These are phyloP conservation scores for Enteromius argenteus DNA, from an alignment of 2,797 vertebrate species.

Conservation along the genomic window DNA sequence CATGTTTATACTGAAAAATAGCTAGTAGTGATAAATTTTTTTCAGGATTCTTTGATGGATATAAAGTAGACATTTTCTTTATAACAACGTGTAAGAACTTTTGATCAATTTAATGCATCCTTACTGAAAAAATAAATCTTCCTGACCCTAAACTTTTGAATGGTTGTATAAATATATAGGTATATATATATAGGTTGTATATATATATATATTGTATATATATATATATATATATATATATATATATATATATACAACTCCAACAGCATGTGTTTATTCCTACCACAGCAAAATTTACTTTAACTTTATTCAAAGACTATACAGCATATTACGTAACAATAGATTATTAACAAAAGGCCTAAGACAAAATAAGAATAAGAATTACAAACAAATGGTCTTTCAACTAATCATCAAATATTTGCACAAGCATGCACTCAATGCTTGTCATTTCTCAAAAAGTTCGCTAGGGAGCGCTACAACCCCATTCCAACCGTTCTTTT, in stretches of 20 bases:
- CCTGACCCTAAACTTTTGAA: neutral
- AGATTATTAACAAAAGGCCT: neutral
- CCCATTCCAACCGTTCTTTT: neutral
- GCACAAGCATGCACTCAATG: neutral
- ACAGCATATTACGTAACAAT: neutral
- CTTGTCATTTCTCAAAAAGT: neutral
- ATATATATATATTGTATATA: neutral
- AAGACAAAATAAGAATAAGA: neutral
- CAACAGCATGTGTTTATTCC: neutral
- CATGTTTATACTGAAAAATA: neutral
- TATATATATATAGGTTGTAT: neutral
- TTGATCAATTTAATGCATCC: neutral
- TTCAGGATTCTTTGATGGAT: neutral
- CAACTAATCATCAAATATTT: conserved; percentile 27
- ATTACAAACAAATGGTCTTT: neutral
- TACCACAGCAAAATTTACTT: neutral
- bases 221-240: neutral
- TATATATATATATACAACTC: neutral
- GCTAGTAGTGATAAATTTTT: neutral
- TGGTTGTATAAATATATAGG: neutral
- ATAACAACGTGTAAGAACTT: neutral
- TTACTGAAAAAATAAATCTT: neutral
- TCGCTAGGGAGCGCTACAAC: conserved; percentile 46
- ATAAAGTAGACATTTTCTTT: neutral
- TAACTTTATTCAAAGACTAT: neutral